Conservation (phyloP, 2,113 vertebrate species). For the Oncorhynchus tshawytscha region DNA sequence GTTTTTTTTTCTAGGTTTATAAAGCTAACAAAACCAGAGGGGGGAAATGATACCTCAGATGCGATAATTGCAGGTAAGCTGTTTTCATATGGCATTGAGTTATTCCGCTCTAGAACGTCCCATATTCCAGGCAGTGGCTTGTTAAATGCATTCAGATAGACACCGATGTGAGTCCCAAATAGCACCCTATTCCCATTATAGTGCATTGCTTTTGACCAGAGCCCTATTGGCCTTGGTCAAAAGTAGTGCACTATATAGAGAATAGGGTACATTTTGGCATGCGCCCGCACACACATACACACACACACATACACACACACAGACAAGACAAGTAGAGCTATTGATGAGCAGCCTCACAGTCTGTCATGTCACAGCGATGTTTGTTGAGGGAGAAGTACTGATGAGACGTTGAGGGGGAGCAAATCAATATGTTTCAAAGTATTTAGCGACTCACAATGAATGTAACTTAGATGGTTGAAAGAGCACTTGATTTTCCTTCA, state of each 20-base stretch:
- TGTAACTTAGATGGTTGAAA: background rate
- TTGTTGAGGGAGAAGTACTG: constrained; percentile 26
- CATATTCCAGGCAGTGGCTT: constrained; percentile 75
- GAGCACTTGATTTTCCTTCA: background rate
- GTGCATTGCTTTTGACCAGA: too few relatives aligned
- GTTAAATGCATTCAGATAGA: constrained; percentile 81
- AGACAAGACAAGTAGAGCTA: constrained; percentile 34
- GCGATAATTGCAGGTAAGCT: constrained; percentile 87
- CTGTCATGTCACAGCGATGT: constrained; percentile 29
- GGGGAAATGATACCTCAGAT: constrained; percentile 85
- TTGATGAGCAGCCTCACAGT: constrained; percentile 37
- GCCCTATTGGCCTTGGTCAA: too few relatives aligned
- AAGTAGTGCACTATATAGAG: constrained; percentile 11
- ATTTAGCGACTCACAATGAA: background rate
- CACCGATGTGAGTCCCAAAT: constrained; percentile 44
- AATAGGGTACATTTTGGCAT: too few relatives aligned
- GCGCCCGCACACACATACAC: too few relatives aligned
- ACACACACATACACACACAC: too few relatives aligned
- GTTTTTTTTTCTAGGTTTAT: constrained; percentile 60
- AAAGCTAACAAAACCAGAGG: constrained; percentile 82
- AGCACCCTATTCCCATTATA: too few relatives aligned
- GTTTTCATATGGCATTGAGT: constrained; percentile 81
- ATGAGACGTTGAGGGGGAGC: constrained; percentile 6
- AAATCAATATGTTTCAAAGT: constrained; percentile 8
- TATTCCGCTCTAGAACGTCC: constrained; percentile 84